These are phyloP conservation scores for Drosophila stalkeri DNA, from an alignment of 2,888 invertebrate genomes.

Conservation along the genomic window DNA sequence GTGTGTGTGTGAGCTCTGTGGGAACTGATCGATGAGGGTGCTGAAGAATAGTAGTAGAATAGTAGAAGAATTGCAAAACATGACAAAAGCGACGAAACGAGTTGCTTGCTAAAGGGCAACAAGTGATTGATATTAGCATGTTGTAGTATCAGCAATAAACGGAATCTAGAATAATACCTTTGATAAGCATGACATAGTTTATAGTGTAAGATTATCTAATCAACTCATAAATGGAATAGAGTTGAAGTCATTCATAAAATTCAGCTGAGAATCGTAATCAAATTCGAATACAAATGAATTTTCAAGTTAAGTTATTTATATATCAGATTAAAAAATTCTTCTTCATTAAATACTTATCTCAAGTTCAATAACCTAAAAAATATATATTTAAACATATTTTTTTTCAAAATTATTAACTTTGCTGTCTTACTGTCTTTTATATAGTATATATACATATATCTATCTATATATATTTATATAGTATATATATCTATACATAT, in stretches of 20 bases:
- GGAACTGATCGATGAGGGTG: conserved; percentile 51
- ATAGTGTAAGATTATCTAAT: neutral
- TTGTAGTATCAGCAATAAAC: neutral
- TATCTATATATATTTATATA: neutral
- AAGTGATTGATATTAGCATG: neutral
- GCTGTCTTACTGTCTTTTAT: no score
- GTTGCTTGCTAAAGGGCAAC: neutral
- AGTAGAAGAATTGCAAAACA: conserved; percentile 18
- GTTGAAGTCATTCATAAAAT: neutral
- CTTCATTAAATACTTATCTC: neutral
- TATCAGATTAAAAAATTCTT: neutral
- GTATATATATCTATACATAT: neutral
- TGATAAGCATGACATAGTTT: neutral
- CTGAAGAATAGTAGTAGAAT: conserved; percentile 11
- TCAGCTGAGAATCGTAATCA: neutral
- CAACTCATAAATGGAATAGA: neutral
- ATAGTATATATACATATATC: no score
- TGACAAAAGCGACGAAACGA: neutral
- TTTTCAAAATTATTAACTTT: no score
- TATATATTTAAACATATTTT: no score
- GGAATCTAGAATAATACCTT: neutral
- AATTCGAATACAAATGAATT: neutral
- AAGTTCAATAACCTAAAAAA: neutral
- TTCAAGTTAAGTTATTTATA: neutral
- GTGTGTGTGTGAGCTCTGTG: conserved; percentile 19